Conservation (phyloP, 1,140 invertebrate species). For the Schlechtendalia chinensis region DNA sequence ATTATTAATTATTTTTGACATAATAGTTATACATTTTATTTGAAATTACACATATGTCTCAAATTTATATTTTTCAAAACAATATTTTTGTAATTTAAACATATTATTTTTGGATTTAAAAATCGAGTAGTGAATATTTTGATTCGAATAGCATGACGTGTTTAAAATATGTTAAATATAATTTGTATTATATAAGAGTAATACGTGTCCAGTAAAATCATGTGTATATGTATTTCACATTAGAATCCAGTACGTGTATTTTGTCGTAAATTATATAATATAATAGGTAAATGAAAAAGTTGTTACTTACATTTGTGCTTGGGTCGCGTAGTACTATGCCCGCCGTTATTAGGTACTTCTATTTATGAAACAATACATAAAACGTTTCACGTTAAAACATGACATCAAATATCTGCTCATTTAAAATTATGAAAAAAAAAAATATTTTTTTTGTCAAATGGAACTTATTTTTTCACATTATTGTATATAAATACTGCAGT, state of each 20-base stretch:
- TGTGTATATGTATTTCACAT: slow-evolving; percentile 5
- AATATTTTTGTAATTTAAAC: too few species aligned
- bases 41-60: neutral
- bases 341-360: slow-evolving; percentile 30
- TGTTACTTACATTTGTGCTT: slow-evolving; percentile 37
- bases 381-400: neutral
- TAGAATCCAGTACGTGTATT: neutral
- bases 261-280: neutral
- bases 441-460: too few species aligned
- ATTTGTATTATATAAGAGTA: neutral
- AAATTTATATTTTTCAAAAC: neutral
- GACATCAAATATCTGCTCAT: neutral
- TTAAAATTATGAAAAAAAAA: neutral
- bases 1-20: too few species aligned
- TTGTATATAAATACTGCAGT: neutral
- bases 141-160: neutral
- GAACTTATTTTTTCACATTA: neutral
- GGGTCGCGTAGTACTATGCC: slow-evolving; percentile 18
- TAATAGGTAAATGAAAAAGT: neutral
- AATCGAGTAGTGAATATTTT: neutral
- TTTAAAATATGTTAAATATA: neutral
- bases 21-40: too few species aligned
- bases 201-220: neutral
- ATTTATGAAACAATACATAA: slow-evolving; percentile 5
- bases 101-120: too few species aligned